Conservation (phyloP, 2,113 vertebrate genomes). For the Camelus dromedarius region DNA sequence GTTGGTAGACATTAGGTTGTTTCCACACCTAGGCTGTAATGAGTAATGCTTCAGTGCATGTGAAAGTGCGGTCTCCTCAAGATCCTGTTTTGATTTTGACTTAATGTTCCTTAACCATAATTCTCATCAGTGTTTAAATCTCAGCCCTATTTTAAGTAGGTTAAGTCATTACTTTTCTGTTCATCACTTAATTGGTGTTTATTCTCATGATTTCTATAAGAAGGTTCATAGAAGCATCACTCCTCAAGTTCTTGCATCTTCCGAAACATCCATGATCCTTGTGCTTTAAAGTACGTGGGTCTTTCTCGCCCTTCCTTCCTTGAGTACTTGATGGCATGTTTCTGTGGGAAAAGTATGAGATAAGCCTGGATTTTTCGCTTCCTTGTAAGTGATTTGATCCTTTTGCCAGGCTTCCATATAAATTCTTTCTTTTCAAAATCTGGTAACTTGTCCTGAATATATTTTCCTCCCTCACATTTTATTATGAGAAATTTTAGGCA, state of each 20-base stretch:
- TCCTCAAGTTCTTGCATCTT: neutral
- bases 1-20: neutral
- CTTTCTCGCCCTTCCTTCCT: neutral
- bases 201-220: neutral
- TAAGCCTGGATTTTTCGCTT: neutral
- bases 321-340: slow-evolving; percentile 3
- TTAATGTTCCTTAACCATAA: neutral
- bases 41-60: neutral
- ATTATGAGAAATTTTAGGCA: neutral
- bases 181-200: neutral
- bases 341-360: neutral
- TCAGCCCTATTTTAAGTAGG: neutral
- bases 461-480: neutral
- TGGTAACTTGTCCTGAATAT: neutral
- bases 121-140: neutral
- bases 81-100: neutral
- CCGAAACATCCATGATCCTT: neutral
- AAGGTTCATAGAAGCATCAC: neutral
- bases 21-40: neutral
- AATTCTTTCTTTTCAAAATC: neutral
- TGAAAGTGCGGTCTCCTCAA: neutral
- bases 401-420: neutral
- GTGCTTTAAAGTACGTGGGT: neutral
- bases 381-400: neutral
- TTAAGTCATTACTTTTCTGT: neutral